phyloP scores from a whole-genome alignment of 2,797 vertebrate genomes.

The Pangasius mekongensis region DNA sequence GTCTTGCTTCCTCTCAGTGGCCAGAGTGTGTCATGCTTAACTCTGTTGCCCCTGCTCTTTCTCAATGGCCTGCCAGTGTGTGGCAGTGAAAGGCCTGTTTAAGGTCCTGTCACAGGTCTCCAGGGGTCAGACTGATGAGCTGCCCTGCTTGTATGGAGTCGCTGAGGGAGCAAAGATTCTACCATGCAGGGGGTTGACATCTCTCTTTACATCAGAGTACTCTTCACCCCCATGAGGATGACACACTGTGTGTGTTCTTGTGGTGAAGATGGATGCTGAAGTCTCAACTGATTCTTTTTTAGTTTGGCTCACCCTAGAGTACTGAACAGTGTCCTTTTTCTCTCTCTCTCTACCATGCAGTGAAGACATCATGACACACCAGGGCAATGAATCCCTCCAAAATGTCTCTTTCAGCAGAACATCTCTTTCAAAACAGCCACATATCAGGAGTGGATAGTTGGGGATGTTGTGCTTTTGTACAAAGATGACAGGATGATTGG shows the following conservation, averaged over 20 bases:
- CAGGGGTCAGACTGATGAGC: conserved; percentile 62
- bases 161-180: conserved; percentile 60
- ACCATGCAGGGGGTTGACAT: conserved; percentile 58
- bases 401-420: conserved; percentile 31
- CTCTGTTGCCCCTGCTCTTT: conserved; percentile 56
- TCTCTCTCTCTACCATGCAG: conserved; percentile 9
- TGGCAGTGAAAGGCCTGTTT: conserved; percentile 63
- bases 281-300: conserved; percentile 38
- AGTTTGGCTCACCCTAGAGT: conserved; percentile 19
- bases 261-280: conserved; percentile 35
- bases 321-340: conserved; percentile 17
- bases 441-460: conserved; percentile 24
- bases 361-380: conserved; percentile 24
- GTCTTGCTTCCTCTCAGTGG: conserved; percentile 58
- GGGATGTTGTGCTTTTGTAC: conserved; percentile 14
- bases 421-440: conserved; percentile 33
- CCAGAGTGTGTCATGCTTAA: conserved; percentile 61
- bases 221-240: conserved; percentile 61
- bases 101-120: conserved; percentile 63
- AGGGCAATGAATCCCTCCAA: conserved; percentile 18
- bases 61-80: conserved; percentile 59
- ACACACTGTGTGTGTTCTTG: conserved; percentile 46
- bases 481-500: conserved; percentile 8
- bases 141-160: conserved; percentile 64
- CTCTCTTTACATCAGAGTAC: conserved; percentile 56